Base-by-base conservation (phyloP, 2,797 vertebrate genomes). In the Diglossa cyanea region DNA sequence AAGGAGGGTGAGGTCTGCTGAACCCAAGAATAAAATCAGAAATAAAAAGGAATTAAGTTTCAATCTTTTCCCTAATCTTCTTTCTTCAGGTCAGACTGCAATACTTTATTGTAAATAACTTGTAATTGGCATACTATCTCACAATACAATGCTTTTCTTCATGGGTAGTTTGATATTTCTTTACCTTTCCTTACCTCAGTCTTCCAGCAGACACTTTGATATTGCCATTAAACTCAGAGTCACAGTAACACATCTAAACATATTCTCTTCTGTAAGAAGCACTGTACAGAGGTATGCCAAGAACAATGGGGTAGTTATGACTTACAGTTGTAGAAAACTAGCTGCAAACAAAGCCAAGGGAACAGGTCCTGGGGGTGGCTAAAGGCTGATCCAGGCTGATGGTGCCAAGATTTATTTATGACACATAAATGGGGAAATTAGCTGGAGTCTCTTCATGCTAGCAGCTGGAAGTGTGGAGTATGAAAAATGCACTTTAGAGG, bases 91-190 rank as follows among this genome's bases (percentile, higher is more conserved):
- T 26, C 61, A 54, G n/a, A n/a, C 50, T 62, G 9, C 31, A 58
- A 40, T 28, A 37, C 9, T 60, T 75, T 61, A 18, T 24, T 4
- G 1, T 48, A 66, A 53, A 28, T 55, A 33, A 28, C 13, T 31
- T 47, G 16, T 31, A 48, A 48, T 39, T 76, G 28, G 31, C 9
- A 7, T 17, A 4, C 2, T 33, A 16, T 65, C 28, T 70, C 17
- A 60, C 54, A 66, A 67, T 30, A 2, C 0, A 0, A 6, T n/a
- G 16, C 1, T 48, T 70, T 92, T 66, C 17, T 73, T 70, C 9
- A n/a, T 17, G 2, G 12, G 7, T 10, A 68, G 39, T 71, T 88
- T 75, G 39, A 2, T 53, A 17, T 48, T 79, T 63, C 28, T 87
- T 26, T 25, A 7, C 7, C 9, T 63, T 81, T 47, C 25, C 10